Conservation (phyloP, 2,797 vertebrate genomes). For the Rallus crepitans region DNA sequence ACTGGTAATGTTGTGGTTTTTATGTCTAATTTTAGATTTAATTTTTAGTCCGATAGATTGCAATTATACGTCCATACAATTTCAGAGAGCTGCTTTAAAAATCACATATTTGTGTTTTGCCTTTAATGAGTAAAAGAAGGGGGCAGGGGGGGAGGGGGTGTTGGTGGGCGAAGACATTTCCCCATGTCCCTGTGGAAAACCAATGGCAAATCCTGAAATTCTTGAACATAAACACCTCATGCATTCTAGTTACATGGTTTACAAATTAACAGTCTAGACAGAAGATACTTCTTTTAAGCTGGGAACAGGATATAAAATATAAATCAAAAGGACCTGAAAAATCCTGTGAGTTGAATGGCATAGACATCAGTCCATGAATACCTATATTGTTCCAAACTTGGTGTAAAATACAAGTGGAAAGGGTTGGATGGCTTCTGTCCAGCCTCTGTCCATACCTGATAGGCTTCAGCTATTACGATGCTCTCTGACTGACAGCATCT, state of each 20-base stretch:
- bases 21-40: slow-evolving; percentile 67
- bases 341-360: not conserved
- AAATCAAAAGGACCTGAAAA: not conserved
- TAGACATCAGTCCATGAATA: not conserved
- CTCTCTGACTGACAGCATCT: not conserved
- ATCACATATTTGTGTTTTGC: slow-evolving; percentile 33
- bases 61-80: slow-evolving; percentile 6
- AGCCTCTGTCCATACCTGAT: not conserved
- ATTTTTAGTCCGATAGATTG: slow-evolving; percentile 27
- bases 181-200: not conserved
- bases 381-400: not conserved
- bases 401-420: not conserved
- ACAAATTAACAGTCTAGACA: not conserved
- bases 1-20: slow-evolving; percentile 29
- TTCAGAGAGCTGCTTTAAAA: slow-evolving; percentile 50
- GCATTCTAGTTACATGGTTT: not conserved
- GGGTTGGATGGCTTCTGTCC: not conserved
- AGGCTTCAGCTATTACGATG: not conserved
- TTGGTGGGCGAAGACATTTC: not conserved
- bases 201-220: not conserved
- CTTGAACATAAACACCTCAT: not conserved
- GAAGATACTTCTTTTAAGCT: not conserved
- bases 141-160: too few relatives aligned
- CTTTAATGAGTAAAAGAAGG: slow-evolving; percentile 11
- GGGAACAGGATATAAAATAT: not conserved